phyloP scores from a whole-genome alignment of 2,797 vertebrate species.

The Prionace glauca region DNA sequence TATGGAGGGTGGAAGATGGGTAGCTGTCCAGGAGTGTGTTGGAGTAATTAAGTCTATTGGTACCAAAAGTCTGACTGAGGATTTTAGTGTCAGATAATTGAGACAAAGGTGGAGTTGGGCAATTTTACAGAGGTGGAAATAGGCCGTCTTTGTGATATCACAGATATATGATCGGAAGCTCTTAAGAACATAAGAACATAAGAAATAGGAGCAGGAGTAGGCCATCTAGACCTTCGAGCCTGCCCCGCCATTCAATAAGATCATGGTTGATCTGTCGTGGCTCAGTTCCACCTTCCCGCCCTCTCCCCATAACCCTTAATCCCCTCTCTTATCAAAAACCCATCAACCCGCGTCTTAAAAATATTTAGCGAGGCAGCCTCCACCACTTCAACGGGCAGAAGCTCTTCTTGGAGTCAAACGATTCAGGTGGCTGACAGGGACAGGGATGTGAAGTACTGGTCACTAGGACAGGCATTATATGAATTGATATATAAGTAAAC shows the following conservation, averaged over 20 bases:
- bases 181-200: too few relatives aligned
- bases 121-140: neutral
- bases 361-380: too few relatives aligned
- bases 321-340: too few relatives aligned
- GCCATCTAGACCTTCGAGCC: too few relatives aligned
- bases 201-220: too few relatives aligned
- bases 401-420: neutral
- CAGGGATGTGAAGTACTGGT: neutral
- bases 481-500: neutral
- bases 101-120: neutral
- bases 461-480: neutral
- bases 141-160: neutral
- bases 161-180: neutral
- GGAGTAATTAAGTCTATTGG: neutral
- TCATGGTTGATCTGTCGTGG: too few relatives aligned
- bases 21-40: neutral
- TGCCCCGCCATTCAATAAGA: too few relatives aligned
- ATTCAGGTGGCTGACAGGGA: neutral
- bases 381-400: too few relatives aligned
- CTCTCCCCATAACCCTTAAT: too few relatives aligned
- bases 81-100: neutral
- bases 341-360: too few relatives aligned
- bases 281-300: too few relatives aligned
- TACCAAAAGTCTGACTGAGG: neutral
- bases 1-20: neutral